Conservation (phyloP, 2,888 invertebrate species). For the Sarcophaga rosellei region DNA sequence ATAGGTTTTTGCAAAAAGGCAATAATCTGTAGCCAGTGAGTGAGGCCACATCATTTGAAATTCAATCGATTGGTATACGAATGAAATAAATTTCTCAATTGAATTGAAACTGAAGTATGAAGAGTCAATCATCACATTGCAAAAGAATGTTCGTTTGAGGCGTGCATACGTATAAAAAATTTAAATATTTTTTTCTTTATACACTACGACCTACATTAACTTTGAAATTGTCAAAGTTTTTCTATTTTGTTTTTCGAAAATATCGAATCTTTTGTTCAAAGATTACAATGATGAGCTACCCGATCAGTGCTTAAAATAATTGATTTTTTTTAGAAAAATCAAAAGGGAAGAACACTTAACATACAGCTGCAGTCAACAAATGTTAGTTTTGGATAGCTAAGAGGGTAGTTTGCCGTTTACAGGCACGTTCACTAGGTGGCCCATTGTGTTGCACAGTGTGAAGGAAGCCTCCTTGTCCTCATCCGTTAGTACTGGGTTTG, state of each 20-base stretch:
- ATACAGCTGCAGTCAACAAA: no score
- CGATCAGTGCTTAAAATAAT: not conserved
- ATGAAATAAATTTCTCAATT: not conserved
- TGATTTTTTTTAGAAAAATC: not conserved
- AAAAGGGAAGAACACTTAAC: no score
- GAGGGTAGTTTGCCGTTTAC: no score
- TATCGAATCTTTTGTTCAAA: no score
- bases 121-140: constrained; percentile 41
- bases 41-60: constrained; percentile 33
- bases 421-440: no score
- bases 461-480: no score
- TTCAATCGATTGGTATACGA: constrained; percentile 31
- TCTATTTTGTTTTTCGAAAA: no score
- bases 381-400: no score
- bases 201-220: not conserved
- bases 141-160: constrained; percentile 39
- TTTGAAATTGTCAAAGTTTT: not conserved
- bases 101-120: constrained; percentile 11
- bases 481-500: no score
- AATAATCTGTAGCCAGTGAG: constrained; percentile 16
- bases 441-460: no score
- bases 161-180: constrained; percentile 6
- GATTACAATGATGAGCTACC: no score
- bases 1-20: constrained; percentile 9
- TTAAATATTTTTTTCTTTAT: not conserved